Evolutionary conservation across 2,113 vertebrate species (phyloP), one percentile per base, ranked within the genome.

Genomic region (Spilogale gracilis): DNA sequence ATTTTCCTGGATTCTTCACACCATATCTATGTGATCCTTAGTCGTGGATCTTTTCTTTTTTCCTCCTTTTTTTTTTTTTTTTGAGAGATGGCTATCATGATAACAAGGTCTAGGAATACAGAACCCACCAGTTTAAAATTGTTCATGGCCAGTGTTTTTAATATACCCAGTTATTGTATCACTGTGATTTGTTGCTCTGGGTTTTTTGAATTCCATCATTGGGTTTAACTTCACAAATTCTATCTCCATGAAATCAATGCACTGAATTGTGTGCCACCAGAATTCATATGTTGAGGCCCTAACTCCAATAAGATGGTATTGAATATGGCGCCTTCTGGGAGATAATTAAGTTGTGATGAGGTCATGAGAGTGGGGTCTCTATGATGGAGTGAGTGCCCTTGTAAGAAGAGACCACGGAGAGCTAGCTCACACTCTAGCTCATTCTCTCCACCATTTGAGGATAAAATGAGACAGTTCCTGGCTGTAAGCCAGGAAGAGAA

Each of bases 121-220:
- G 43, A 79, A 32, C 9, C 32, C n/a, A 95, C 12, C 2, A 61
- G 74, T 6, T 18, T 86, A 63, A 94, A 38, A 56, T 21, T 69
- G 11, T 83, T 56, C 86, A 11, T 54, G 8, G 21, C 86, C 8
- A 11, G 0, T 25, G 11, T 89, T 92, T 94, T 63, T 25, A 94
- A 7, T 85, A 60, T 52, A 13, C 3, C 14, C 2, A 48, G 9
- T 65, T 8, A 94, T 10, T 92, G 18, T 4, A 23, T 17, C 21
- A 43, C 56, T 91, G 50, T 79, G 23, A 32, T 54, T 93, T 91
- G 4, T 86, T 92, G 23, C 25, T 83, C n/a, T 20, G 61, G 43
- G 48, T 30, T 30, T 32, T 92, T 81, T 30, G 3, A 45, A 25
- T 45, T 73, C 27, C 20, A 71, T 30, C 52, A 58, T 17, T 65